Conservation (phyloP, 2,888 invertebrate species). For the Notocelia uddmanniana region DNA sequence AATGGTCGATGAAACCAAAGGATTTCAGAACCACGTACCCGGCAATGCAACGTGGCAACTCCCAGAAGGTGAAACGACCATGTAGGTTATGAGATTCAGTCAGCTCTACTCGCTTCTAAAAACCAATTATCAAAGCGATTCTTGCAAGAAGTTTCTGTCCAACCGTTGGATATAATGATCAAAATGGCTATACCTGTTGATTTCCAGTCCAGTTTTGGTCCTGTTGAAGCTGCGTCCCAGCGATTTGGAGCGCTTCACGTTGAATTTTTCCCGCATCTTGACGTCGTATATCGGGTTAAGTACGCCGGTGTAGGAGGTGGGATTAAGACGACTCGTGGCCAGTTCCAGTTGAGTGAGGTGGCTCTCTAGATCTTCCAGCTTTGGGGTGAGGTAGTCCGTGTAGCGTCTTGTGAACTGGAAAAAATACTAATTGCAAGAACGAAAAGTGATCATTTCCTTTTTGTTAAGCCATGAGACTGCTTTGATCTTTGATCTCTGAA, state of each 20-base stretch:
- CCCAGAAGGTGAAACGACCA: too few relatives aligned
- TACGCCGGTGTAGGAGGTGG: slow-evolving; percentile 68
- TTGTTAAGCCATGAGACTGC: too few relatives aligned
- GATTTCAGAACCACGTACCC: too few relatives aligned
- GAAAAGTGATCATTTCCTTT: too few relatives aligned
- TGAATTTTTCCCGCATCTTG: slow-evolving; percentile 74
- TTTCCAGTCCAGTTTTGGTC: slow-evolving; percentile 65
- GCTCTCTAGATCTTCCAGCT: slow-evolving; percentile 58
- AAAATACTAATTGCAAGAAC: not conserved
- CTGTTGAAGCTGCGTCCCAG: slow-evolving; percentile 72
- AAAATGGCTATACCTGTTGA: slow-evolving; percentile 60
- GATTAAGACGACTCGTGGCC: slow-evolving; percentile 48
- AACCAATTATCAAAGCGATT: not conserved
- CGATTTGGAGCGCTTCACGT: slow-evolving; percentile 75
- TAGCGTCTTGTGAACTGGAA: slow-evolving; percentile 63
- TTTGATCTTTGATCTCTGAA: too few relatives aligned
- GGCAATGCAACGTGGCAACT: too few relatives aligned
- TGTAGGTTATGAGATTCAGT: too few relatives aligned
- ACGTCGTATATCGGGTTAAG: slow-evolving; percentile 78
- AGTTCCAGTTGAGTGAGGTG: slow-evolving; percentile 54
- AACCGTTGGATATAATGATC: not conserved
- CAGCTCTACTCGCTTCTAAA: too few relatives aligned
- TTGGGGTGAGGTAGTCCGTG: slow-evolving; percentile 67
- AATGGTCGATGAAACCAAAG: too few relatives aligned
- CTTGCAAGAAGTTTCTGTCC: not conserved